A percentile compares a stretch with the other conserved stretches of the same genome.
Evolutionary conservation across 2,113 vertebrate genomes (phyloP).

Genomic region (Semicossyphus pulcher): DNA sequence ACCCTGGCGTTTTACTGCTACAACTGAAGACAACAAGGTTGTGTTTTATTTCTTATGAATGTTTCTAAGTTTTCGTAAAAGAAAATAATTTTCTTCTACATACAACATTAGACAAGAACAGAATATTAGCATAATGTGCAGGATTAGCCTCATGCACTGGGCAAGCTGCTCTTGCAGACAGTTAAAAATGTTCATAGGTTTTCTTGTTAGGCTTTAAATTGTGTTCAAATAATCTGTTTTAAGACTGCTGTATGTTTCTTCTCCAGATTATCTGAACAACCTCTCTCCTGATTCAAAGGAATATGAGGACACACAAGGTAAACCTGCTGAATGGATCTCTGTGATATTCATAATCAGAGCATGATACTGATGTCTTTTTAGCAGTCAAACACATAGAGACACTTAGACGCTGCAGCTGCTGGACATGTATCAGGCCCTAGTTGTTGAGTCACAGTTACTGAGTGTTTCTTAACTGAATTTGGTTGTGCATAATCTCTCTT

Average conservation of each 20-base stretch:
- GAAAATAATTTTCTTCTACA: too few relatives aligned
- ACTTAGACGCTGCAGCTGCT: slow-evolving; percentile 28
- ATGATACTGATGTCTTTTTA: neutral
- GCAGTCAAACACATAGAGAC: neutral
- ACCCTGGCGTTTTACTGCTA: too few relatives aligned
- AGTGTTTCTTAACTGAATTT: slow-evolving; percentile 30
- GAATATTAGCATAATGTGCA: too few relatives aligned
- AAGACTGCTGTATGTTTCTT: slow-evolving; percentile 29
- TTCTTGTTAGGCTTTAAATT: neutral
- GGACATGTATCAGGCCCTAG: neutral
- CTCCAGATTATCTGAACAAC: slow-evolving; percentile 97
- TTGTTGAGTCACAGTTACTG: slow-evolving; percentile 24
- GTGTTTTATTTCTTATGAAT: too few relatives aligned
- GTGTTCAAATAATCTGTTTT: neutral
- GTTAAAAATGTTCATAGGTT: too few relatives aligned
- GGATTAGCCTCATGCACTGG: too few relatives aligned
- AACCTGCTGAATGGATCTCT: neutral
- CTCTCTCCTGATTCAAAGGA: slow-evolving; percentile 92
- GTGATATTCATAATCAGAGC: neutral
- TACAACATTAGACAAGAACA: too few relatives aligned
- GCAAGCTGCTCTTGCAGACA: too few relatives aligned
- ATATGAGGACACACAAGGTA: slow-evolving; percentile 94
- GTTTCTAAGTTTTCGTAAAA: too few relatives aligned
- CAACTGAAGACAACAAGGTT: too few relatives aligned
- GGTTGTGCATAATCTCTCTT: slow-evolving; percentile 29